phyloP scores from a whole-genome alignment of 2,797 vertebrate genomes.

The Cyprinodon diabolis region DNA sequence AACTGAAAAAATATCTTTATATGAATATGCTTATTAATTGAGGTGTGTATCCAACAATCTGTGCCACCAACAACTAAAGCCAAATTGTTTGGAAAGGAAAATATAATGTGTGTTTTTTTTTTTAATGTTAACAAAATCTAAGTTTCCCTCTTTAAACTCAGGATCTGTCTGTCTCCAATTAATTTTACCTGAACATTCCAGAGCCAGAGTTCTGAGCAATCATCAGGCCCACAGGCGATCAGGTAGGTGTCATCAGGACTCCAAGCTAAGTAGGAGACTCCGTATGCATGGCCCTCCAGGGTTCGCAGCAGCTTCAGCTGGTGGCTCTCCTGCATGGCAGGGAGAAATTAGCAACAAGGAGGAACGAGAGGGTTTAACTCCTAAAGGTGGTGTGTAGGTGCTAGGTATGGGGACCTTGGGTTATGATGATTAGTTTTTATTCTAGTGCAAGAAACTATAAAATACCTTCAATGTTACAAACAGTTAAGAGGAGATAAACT shows the following conservation, averaged over 20 bases:
- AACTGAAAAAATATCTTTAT: not conserved
- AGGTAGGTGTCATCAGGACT: conserved; percentile 97
- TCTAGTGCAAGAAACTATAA: not conserved
- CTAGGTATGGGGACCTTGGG: not conserved
- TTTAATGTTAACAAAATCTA: not conserved
- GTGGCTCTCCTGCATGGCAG: conserved; percentile 87
- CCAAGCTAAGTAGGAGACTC: conserved; percentile 98
- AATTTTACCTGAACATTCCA: conserved; percentile 94
- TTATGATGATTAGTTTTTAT: not conserved
- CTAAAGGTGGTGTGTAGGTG: not conserved
- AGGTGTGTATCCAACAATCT: not conserved
- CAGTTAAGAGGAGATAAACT: not conserved
- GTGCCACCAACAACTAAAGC: not conserved
- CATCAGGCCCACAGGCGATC: conserved; percentile 97
- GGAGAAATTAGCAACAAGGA: not conserved
- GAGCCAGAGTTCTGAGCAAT: conserved; percentile 99
- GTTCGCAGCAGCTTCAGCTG: conserved; percentile 95
- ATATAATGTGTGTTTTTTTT: not conserved
- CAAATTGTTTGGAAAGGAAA: not conserved
- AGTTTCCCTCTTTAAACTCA: not conserved
- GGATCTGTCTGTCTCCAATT: not conserved
- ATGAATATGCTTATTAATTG: not conserved
- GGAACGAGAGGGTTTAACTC: not conserved
- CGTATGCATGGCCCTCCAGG: conserved; percentile 96
- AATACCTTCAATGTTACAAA: not conserved